Evolutionary conservation across 2,797 vertebrate species (phyloP).

Genomic region (Tokudaia tokunoshimensis): DNA sequence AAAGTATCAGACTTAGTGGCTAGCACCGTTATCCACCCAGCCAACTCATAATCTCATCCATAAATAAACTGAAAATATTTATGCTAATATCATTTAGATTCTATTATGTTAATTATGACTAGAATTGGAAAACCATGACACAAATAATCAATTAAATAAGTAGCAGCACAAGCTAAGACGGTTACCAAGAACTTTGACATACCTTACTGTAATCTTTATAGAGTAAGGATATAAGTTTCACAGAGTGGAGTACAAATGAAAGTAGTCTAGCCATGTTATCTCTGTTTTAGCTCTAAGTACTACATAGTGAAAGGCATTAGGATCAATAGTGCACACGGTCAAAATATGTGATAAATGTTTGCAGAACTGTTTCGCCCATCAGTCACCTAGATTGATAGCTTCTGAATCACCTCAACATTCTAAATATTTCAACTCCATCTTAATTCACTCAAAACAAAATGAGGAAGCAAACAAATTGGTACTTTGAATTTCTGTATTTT

Average conservation of each 20-base stretch:
- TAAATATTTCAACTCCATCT: not conserved
- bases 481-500: conserved; percentile 32
- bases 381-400: not conserved
- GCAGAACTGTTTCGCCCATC: not conserved
- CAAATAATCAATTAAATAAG: not conserved
- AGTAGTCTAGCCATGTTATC: not conserved
- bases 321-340: not conserved
- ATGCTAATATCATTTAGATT: not conserved
- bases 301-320: not conserved
- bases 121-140: not conserved
- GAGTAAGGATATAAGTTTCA: not conserved
- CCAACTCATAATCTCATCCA: too few relatives aligned
- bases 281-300: conserved; percentile 24
- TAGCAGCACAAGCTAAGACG: not conserved
- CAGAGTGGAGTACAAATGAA: not conserved
- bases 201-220: conserved; percentile 16
- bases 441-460: conserved; percentile 13
- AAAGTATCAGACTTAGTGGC: not conserved
- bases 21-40: not conserved
- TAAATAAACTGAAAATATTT: conserved; percentile 43
- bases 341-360: not conserved
- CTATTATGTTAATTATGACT: conserved; percentile 10
- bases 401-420: not conserved
- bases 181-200: not conserved
- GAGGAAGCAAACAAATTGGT: not conserved